phyloP scores from a whole-genome alignment of 1,140 invertebrate species.

The Trichogramma pretiosum region DNA sequence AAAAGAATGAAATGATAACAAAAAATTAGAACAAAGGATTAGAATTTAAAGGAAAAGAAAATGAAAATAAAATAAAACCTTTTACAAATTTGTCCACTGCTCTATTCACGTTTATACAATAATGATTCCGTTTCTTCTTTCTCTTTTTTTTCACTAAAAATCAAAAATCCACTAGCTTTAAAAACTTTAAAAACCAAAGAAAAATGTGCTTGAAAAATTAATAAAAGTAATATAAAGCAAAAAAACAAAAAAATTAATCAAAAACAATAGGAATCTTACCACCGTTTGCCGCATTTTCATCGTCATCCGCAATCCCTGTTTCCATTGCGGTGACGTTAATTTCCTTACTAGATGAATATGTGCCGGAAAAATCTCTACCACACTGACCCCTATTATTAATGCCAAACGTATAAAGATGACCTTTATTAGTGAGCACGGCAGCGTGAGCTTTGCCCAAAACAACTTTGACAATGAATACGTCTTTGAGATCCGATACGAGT shows the following conservation, averaged over 20 bases:
- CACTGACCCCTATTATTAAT: constrained; percentile 98
- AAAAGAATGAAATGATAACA: too few relatives aligned
- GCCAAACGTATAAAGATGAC: constrained; percentile 90
- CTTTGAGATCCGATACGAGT: constrained; percentile 63
- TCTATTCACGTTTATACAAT: too few relatives aligned
- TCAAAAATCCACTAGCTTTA: too few relatives aligned
- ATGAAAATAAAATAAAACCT: background rate
- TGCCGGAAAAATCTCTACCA: constrained; percentile 71
- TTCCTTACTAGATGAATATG: constrained; percentile 43
- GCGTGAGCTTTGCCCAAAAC: constrained; percentile 93
- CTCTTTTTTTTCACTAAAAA: too few relatives aligned
- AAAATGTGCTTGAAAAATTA: background rate
- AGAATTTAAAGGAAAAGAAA: background rate
- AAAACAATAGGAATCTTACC: constrained; percentile 27
- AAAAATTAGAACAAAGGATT: too few relatives aligned
- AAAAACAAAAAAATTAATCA: constrained; percentile 12
- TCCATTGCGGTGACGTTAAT: constrained; percentile 55
- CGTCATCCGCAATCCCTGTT: constrained; percentile 54
- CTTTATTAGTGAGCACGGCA: constrained; percentile 77
- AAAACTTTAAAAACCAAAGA: too few relatives aligned
- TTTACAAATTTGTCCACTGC: too few relatives aligned
- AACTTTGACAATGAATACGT: constrained; percentile 74
- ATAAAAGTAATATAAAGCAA: constrained; percentile 1
- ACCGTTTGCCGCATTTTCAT: constrained; percentile 43
- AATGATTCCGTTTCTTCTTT: too few relatives aligned